Evolutionary conservation across 2,888 invertebrate genomes (phyloP).

Genomic region (Drosophila formosana): DNA sequence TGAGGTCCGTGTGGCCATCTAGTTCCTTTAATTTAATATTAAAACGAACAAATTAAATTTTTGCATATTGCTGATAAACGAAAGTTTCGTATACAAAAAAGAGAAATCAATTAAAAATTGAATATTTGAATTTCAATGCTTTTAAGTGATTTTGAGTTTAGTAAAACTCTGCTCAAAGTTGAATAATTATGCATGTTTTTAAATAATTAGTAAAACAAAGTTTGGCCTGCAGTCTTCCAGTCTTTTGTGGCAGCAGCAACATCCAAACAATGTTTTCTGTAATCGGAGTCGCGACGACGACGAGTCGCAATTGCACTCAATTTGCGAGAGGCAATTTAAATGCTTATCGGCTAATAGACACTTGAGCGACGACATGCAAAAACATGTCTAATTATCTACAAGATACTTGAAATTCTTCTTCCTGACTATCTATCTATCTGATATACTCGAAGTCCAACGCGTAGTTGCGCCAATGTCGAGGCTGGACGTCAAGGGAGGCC

Average conservation of each 20-base stretch:
- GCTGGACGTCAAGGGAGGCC: not conserved
- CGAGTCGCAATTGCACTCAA: conserved; percentile 1
- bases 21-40: too few species aligned
- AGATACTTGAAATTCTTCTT: conserved; percentile 21
- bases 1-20: too few species aligned
- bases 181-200: not conserved
- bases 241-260: not conserved
- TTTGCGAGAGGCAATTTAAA: conserved; percentile 7
- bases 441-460: too few species aligned
- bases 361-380: conserved; percentile 13
- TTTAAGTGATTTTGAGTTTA: too few species aligned
- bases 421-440: not conserved
- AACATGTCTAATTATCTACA: conserved; percentile 16
- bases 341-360: conserved; percentile 24
- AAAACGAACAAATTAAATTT: too few species aligned
- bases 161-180: not conserved
- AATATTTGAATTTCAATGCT: too few species aligned
- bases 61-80: too few species aligned
- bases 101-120: too few species aligned
- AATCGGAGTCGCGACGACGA: not conserved
- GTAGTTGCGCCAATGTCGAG: too few species aligned
- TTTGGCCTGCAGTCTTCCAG: not conserved
- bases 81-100: too few species aligned
- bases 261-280: conserved; percentile 5
- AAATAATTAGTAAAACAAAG: not conserved